phyloP scores from a whole-genome alignment of 2,113 vertebrate species.

The Sinocyclocheilus rhinocerous region DNA sequence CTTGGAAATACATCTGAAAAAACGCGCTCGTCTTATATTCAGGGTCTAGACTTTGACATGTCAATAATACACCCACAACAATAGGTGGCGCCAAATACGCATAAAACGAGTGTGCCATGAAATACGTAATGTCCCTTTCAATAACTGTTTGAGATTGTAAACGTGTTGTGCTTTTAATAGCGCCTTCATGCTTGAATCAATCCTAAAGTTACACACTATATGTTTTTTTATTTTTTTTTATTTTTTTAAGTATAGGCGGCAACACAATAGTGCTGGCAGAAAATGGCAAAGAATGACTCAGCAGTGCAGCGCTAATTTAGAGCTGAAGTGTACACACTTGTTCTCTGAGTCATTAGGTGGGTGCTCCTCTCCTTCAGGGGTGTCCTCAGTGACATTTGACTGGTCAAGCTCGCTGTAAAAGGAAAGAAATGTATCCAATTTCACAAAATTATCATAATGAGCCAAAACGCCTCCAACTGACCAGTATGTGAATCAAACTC shows the following conservation, averaged over 20 bases:
- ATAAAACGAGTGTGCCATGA: no score
- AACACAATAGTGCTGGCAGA: no score
- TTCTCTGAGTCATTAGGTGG: conserved; percentile 95
- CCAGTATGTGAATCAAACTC: not conserved
- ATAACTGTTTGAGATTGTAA: not conserved
- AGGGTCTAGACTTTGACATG: no score
- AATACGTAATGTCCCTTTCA: no score
- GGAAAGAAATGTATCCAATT: not conserved
- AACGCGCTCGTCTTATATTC: no score
- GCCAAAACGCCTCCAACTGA: not conserved
- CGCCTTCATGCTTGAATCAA: not conserved
- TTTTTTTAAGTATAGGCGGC: no score
- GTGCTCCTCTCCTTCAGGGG: conserved; percentile 94
- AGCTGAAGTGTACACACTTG: conserved; percentile 81
- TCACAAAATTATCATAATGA: not conserved
- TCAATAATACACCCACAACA: no score
- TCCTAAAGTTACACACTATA: no score
- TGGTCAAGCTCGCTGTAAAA: conserved; percentile 90
- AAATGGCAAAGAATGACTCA: not conserved
- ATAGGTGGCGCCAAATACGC: no score
- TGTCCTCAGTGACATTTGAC: conserved; percentile 91
- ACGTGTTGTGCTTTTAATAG: not conserved
- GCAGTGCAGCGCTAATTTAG: not conserved
- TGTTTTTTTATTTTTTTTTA: no score
- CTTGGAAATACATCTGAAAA: no score